Evolutionary conservation across 2,888 invertebrate genomes (phyloP).

Genomic region (Beris chalybata): DNA sequence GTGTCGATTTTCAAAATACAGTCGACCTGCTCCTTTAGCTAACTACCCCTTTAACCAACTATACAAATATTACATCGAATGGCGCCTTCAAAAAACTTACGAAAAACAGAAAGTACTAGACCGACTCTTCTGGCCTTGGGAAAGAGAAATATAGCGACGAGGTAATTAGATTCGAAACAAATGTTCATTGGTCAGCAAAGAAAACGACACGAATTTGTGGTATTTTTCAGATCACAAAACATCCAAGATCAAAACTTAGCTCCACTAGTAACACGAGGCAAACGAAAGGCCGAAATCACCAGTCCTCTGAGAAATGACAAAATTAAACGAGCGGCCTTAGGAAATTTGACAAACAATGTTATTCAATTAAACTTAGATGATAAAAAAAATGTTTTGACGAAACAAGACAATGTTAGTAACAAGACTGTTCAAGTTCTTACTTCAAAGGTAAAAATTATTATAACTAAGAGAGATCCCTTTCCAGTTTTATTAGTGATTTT

Average conservation of each 20-base stretch:
- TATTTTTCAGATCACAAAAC: conserved; percentile 41
- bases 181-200: neutral
- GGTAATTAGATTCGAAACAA: conserved; percentile 36
- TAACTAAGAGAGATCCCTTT: neutral
- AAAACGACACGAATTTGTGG: neutral
- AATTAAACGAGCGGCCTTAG: conserved; percentile 80
- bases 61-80: conserved; percentile 39
- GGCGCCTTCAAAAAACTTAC: conserved; percentile 53
- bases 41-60: too few species aligned
- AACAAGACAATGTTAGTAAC: conserved; percentile 44
- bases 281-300: conserved; percentile 75
- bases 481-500: neutral
- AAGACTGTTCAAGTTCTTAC: conserved; percentile 12
- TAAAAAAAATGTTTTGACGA: conserved; percentile 46
- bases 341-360: conserved; percentile 75
- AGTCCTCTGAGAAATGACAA: conserved; percentile 76
- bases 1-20: too few species aligned
- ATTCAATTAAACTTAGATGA: conserved; percentile 33
- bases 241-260: conserved; percentile 49
- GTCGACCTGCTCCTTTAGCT: too few species aligned
- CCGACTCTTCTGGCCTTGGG: conserved; percentile 46
- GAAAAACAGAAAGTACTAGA: conserved; percentile 45
- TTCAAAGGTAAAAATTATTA: conserved; percentile 18
- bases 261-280: conserved; percentile 56
- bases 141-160: conserved; percentile 48